These are phyloP conservation scores for Rattus norvegicus DNA, from an alignment of 2,113 vertebrate species.

Conservation along the genomic window DNA sequence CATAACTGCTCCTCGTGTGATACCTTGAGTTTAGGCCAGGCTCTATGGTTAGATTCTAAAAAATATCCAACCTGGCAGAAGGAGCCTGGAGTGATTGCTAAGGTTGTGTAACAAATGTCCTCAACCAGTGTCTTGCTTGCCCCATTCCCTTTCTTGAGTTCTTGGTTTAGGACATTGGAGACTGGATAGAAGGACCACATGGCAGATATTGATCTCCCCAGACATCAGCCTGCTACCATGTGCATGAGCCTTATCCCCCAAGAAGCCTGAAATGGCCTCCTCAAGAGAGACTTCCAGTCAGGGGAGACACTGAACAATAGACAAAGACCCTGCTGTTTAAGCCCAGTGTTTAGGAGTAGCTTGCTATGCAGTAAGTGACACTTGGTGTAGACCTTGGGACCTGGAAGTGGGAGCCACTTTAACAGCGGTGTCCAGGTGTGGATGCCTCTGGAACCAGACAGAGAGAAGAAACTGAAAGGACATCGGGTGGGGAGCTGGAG, in stretches of 20 bases:
- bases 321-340: background rate
- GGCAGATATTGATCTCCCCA: no score
- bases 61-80: background rate
- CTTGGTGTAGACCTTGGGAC: background rate
- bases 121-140: background rate
- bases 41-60: background rate
- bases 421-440: background rate
- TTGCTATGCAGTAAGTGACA: background rate
- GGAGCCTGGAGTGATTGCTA: background rate
- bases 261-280: background rate
- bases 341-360: background rate
- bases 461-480: no score
- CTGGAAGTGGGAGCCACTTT: background rate
- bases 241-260: background rate
- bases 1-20: background rate
- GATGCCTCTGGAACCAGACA: background rate
- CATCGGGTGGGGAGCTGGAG: background rate
- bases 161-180: background rate
- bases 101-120: background rate
- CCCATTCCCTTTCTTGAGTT: background rate
- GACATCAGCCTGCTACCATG: background rate
- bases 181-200: background rate
- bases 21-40: background rate
- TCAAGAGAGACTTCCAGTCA: background rate
- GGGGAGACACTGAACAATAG: no score